Evolutionary conservation across 2,113 vertebrate genomes (phyloP), one percentile per base, ranked within the genome.

Genomic region (Cochlearius cochlearius): DNA sequence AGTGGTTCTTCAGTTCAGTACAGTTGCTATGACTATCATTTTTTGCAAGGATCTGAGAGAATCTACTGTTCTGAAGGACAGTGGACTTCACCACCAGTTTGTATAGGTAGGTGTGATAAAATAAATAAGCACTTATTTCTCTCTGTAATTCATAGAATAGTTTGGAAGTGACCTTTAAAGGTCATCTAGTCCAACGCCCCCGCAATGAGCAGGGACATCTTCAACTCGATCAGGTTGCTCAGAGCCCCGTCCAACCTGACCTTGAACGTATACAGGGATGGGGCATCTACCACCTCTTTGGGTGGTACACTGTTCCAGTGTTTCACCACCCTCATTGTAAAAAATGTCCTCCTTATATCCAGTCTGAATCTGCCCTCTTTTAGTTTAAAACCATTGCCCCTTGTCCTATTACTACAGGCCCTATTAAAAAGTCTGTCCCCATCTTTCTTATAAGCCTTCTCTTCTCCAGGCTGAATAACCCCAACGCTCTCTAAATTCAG

Each of bases 1-100:
- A 98, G 52, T 20, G 98, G 98, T 18, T 97, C 98, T 50, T 96
- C 95, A 5, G 81, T 98, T 86, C 94, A 97, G 56, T 98, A 98
- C 63, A 91, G 6, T 30, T 98, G 98, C 77, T 96, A 58, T 62
- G 96, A 97, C 11, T 78, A 98, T 52, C 38, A 98, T 77, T 96
- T 98, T 79, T 95, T 98, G 38, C 92, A 98, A 91, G 98, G 98
- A 15, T 93, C 98, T 47, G 92, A 38, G 34, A 95, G 56, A 76
- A 88, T 92, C 67, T 93, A 94, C 38, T 98, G 98, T 72, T 88
- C 96, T 53, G 92, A 94, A 9, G 98, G 98, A 18, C 49, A 59
- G 9, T 98, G 98, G 98, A 97, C 97, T 39, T 73, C 36, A 0
- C 97, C 97, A 36, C 98, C 98, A 17, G 19, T 32, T 11, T 98